Evolutionary conservation across 1,140 invertebrate genomes (phyloP).

Genomic region (Leguminivora glycinivorella): DNA sequence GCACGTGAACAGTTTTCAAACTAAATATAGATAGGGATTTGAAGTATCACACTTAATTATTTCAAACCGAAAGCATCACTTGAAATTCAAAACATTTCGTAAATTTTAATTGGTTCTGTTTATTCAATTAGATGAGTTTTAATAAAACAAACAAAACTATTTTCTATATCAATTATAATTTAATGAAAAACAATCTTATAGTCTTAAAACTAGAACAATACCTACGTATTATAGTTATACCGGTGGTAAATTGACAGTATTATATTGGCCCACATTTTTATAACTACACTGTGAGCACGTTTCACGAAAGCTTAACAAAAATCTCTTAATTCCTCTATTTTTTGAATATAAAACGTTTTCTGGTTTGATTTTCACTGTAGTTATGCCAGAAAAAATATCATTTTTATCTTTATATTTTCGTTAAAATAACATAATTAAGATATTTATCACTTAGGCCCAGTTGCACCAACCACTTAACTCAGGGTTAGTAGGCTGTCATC

Average conservation of each 20-base stretch:
- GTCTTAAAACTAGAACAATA: slow-evolving; percentile 9
- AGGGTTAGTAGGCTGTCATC: no score
- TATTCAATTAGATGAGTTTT: background rate
- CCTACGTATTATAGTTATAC: background rate
- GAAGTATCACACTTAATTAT: background rate
- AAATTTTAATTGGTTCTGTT: background rate
- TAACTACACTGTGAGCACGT: no score
- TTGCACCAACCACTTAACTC: no score
- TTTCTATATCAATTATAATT: slow-evolving; percentile 11
- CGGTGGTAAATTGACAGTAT: slow-evolving; percentile 7
- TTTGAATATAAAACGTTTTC: no score
- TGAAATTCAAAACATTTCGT: slow-evolving; percentile 7
- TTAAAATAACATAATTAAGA: no score
- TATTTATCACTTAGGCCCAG: no score
- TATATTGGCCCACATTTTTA: no score
- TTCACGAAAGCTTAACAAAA: no score
- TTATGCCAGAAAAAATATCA: no score
- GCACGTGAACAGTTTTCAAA: slow-evolving; percentile 6
- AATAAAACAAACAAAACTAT: slow-evolving; percentile 9
- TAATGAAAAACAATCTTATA: slow-evolving; percentile 11
- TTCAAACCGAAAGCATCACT: slow-evolving; percentile 5
- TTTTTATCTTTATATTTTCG: no score
- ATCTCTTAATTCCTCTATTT: no score
- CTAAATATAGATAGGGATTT: slow-evolving; percentile 5
- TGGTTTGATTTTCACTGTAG: no score